Evolutionary conservation across 2,113 vertebrate species (phyloP), one percentile per base, ranked within the genome.

Genomic region (Psammodynastes pulverulentus): DNA sequence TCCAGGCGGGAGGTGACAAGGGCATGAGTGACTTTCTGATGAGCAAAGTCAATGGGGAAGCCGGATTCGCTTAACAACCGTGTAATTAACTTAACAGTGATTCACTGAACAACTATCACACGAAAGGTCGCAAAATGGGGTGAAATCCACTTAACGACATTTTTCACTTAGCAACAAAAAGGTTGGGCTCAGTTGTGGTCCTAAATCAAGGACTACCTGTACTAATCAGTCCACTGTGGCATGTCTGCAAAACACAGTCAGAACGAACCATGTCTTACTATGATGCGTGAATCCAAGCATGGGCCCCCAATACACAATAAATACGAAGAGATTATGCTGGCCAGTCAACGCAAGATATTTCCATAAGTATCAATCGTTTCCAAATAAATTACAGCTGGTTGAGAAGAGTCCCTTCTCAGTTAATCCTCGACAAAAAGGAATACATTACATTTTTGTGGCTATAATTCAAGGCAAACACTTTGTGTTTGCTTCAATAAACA

Each of bases 391-490:
- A 62, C 34, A 9, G 3, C 56, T 48, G 29, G 23, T 52, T 12
- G 49, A 90, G 9, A 91, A n/a, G 9, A 26, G 62, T 39, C 48
- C 67, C 17, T 53, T 45, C 13, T 72, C 0, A 0, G 89, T 52
- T 79, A 12, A 92, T 52, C 90, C 90, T 84, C 52, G 85, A 24
- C 62, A 89, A 89, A 94, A 95, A 94, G 84, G 89, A 90, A 87
- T 1, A 1, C 5, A 88, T 92, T 93, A 93, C 90, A 85, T 62
- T 93, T 56, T 87, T 91, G 86, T 91, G 94, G 92, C 93, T 94
- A 93, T 91, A 86, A 95, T 94, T 95, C 94, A 94, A 89, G 8
- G 5, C 93, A 92, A 93, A 95, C 93, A 84, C 26, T 94, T 95
- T 56, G 0, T 79, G 24, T 92, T 91, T 95, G 91, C 79, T 94